Conservation (phyloP, 2,888 invertebrate species). For the Dione vanillae region DNA sequence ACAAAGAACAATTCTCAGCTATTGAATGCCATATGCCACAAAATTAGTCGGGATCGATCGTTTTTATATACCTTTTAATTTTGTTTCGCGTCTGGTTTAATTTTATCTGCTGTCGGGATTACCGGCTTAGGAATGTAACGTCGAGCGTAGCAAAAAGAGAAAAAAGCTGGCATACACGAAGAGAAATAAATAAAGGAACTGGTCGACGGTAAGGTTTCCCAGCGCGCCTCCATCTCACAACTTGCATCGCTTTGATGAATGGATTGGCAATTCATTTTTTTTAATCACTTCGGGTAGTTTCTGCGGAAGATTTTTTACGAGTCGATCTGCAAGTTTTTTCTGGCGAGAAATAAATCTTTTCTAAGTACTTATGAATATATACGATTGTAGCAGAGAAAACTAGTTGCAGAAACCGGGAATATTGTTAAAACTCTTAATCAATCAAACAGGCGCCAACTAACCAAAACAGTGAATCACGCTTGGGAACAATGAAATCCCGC, state of each 20-base stretch:
- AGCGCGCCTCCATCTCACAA: conserved; percentile 61
- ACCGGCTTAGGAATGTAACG: conserved; percentile 83
- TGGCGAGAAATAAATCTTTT: not conserved
- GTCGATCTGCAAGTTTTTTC: conserved; percentile 47
- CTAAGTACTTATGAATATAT: not conserved
- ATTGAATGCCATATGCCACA: conserved; percentile 76
- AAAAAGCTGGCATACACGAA: conserved; percentile 76
- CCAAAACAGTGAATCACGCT: conserved; percentile 76
- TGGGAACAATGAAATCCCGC: conserved; percentile 79
- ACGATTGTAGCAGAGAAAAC: conserved; percentile 25
- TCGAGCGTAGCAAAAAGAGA: conserved; percentile 74
- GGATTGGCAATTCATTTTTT: conserved; percentile 67
- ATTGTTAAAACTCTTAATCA: conserved; percentile 71
- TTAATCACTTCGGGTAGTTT: conserved; percentile 62
- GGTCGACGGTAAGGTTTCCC: conserved; percentile 76
- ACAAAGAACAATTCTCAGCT: conserved; percentile 57
- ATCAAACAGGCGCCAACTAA: conserved; percentile 71
- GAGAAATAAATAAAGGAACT: conserved; percentile 82
- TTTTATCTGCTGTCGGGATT: conserved; percentile 83
- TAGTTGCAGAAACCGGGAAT: conserved; percentile 47
- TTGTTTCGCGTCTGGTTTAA: conserved; percentile 84
- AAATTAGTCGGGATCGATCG: conserved; percentile 80
- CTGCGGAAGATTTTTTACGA: conserved; percentile 58
- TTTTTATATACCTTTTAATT: conserved; percentile 82
- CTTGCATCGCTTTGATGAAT: conserved; percentile 72